A percentile compares a stretch with the other conserved stretches of the same genome.
Evolutionary conservation across 2,797 vertebrate species (phyloP).

Genomic region (Hydrocynus forskahlii): DNA sequence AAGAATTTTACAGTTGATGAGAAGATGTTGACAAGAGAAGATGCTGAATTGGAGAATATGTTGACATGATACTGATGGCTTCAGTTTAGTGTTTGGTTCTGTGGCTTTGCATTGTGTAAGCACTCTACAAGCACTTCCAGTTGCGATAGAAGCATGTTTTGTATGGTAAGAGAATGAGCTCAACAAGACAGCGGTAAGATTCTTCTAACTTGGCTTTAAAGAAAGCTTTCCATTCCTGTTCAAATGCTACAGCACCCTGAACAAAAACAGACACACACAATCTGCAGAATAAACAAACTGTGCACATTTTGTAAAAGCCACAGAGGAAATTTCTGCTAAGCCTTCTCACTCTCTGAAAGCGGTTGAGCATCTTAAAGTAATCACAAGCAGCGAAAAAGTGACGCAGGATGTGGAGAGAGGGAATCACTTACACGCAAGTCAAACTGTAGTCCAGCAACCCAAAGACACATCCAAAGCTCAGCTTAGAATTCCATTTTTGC

Average conservation of each 20-base stretch:
- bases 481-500: neutral
- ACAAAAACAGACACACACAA: slow-evolving; percentile 47
- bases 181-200: neutral
- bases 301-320: slow-evolving; percentile 40
- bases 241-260: slow-evolving; percentile 33
- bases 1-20: neutral
- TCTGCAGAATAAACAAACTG: slow-evolving; percentile 51
- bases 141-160: slow-evolving; percentile 10
- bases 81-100: neutral
- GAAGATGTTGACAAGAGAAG: neutral
- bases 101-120: neutral
- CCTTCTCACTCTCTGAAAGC: slow-evolving; percentile 28
- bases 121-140: neutral
- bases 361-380: slow-evolving; percentile 57
- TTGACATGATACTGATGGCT: neutral
- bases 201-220: slow-evolving; percentile 21
- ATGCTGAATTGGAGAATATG: neutral
- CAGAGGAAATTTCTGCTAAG: slow-evolving; percentile 41
- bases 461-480: neutral
- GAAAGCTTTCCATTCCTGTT: slow-evolving; percentile 35
- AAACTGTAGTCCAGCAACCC: slow-evolving; percentile 40
- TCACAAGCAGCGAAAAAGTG: slow-evolving; percentile 45
- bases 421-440: slow-evolving; percentile 41
- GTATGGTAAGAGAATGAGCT: neutral
- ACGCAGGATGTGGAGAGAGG: slow-evolving; percentile 40